phyloP scores from a whole-genome alignment of 2,888 invertebrate genomes.

The Cheilosia urbana region DNA sequence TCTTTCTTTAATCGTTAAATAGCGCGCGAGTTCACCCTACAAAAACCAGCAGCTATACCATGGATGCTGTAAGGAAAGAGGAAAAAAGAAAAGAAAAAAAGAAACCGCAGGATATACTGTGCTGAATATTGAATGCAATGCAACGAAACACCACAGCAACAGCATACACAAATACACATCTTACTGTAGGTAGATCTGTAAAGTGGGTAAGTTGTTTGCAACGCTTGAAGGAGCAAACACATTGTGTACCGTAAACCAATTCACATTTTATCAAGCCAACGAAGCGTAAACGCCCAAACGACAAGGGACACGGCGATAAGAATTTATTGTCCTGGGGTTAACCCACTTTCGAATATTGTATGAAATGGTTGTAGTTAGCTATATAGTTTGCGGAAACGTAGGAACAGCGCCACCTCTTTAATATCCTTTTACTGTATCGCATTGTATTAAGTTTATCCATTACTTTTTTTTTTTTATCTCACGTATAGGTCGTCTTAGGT shows the following conservation, averaged over 20 bases:
- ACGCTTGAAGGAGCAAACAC: conserved; percentile 66
- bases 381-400: conserved; percentile 1
- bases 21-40: conserved; percentile 1
- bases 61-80: neutral
- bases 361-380: conserved; percentile 34
- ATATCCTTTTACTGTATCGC: conserved; percentile 10
- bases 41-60: conserved; percentile 13
- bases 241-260: conserved; percentile 71
- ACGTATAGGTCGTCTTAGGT: conserved; percentile 23
- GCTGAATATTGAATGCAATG: conserved; percentile 62
- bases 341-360: conserved; percentile 65
- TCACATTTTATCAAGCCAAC: conserved; percentile 78
- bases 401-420: neutral
- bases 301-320: conserved; percentile 78
- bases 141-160: conserved; percentile 36
- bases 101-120: conserved; percentile 43
- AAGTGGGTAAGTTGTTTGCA: conserved; percentile 58
- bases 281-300: conserved; percentile 78
- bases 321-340: conserved; percentile 78
- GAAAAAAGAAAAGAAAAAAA: neutral
- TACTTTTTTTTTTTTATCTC: conserved; percentile 41
- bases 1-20: conserved; percentile 38
- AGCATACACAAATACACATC: conserved; percentile 8
- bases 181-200: conserved; percentile 24
- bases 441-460: conserved; percentile 56